phyloP scores from a whole-genome alignment of 2,797 vertebrate genomes.

The Alectoris magna region DNA sequence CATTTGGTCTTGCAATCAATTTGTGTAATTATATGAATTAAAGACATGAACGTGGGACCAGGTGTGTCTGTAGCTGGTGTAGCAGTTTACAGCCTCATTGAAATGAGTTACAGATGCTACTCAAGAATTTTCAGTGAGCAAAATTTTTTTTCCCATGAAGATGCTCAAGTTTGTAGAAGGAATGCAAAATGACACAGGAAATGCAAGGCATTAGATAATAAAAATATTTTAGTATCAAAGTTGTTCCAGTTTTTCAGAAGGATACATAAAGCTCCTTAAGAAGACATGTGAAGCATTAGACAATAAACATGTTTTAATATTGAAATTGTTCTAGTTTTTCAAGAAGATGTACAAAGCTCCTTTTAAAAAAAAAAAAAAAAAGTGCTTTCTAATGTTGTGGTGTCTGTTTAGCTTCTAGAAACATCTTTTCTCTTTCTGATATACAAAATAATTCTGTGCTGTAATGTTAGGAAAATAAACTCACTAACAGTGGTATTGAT shows the following conservation, averaged over 20 bases:
- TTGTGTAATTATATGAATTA: background rate
- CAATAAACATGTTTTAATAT: background rate
- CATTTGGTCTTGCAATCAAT: background rate
- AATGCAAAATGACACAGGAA: background rate
- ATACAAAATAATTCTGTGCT: conserved; percentile 5
- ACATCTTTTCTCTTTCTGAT: background rate
- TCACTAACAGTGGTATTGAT: background rate
- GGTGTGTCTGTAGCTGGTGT: background rate
- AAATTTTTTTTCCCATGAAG: background rate
- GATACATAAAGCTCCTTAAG: background rate
- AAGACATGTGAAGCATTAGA: background rate
- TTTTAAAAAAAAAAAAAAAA: background rate
- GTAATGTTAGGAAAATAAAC: background rate
- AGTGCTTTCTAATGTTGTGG: background rate
- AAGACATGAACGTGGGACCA: background rate
- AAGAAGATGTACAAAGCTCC: background rate
- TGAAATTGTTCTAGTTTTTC: background rate
- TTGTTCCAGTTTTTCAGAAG: background rate
- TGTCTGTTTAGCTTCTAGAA: background rate
- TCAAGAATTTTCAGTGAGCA: background rate
- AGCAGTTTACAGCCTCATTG: background rate
- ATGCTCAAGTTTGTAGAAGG: background rate
- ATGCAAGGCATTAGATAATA: background rate
- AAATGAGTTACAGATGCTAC: background rate
- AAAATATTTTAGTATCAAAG: background rate